These are phyloP conservation scores for Penaeus indicus DNA, from an alignment of 1,140 invertebrate species.

Conservation along the genomic window DNA sequence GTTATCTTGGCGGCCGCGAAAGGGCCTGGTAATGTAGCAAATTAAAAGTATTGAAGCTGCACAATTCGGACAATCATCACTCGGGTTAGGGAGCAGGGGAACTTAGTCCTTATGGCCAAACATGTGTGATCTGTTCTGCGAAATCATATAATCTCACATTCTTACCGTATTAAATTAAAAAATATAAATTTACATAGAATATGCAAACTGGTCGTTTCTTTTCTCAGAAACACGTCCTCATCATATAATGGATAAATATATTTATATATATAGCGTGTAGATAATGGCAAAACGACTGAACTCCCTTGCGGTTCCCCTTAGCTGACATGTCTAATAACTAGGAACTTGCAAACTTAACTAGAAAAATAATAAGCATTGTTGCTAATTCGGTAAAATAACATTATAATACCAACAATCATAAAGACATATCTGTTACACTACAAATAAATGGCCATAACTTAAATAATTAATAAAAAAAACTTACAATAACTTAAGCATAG, in stretches of 20 bases:
- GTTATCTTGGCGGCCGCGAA: constrained; percentile 59
- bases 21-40: constrained; percentile 61
- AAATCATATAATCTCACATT: no score
- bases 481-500: constrained; percentile 56
- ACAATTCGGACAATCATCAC: constrained; percentile 61
- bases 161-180: no score
- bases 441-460: constrained; percentile 59
- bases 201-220: no score
- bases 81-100: constrained; percentile 29
- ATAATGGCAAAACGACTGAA: background rate
- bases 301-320: constrained; percentile 36
- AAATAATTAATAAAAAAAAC: constrained; percentile 32
- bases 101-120: constrained; percentile 9
- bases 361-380: constrained; percentile 58
- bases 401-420: constrained; percentile 63
- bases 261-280: constrained; percentile 34
- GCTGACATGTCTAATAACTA: constrained; percentile 59
- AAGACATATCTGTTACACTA: constrained; percentile 50
- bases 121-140: no score
- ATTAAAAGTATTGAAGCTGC: constrained; percentile 52
- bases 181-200: no score
- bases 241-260: constrained; percentile 16
- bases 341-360: constrained; percentile 63
- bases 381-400: constrained; percentile 63
- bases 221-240: no score